phyloP scores from a whole-genome alignment of 2,797 vertebrate species.

The Echeneis naucrates region DNA sequence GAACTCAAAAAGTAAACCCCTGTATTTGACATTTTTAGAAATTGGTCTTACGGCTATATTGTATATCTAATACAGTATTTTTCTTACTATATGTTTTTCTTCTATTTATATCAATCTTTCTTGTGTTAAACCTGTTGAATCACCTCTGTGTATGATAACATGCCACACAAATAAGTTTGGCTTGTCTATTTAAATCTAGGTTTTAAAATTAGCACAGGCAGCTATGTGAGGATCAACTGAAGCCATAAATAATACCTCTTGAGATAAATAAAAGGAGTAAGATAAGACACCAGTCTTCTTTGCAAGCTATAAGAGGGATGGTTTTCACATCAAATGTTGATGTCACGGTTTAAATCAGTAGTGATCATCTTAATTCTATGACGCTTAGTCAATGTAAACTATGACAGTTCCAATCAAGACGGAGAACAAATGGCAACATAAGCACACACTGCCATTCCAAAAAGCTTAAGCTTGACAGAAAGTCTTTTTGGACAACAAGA shows the following conservation, averaged over 20 bases:
- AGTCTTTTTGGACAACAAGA: too few relatives aligned
- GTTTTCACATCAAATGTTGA: not conserved
- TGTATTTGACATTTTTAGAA: not conserved
- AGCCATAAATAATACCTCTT: too few relatives aligned
- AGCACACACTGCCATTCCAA: not conserved
- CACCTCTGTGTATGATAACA: too few relatives aligned
- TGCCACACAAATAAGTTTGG: too few relatives aligned
- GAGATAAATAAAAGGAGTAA: not conserved
- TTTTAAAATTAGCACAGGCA: not conserved
- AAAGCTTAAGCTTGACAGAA: not conserved
- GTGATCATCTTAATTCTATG: conserved; percentile 5
- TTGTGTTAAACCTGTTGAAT: too few relatives aligned
- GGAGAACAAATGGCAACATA: not conserved
- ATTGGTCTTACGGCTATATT: not conserved
- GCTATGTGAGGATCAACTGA: not conserved
- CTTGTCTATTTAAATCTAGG: not conserved
- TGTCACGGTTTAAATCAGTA: not conserved
- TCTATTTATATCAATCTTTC: too few relatives aligned
- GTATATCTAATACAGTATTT: too few relatives aligned
- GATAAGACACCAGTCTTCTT: not conserved
- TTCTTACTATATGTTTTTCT: too few relatives aligned
- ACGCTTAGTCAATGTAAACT: not conserved
- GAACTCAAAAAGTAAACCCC: not conserved
- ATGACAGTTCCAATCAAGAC: not conserved
- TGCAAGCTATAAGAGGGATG: not conserved